Evolutionary conservation across 2,797 vertebrate species (phyloP), one percentile per base, ranked within the genome.

Genomic region (Austrolebias charrua): DNA sequence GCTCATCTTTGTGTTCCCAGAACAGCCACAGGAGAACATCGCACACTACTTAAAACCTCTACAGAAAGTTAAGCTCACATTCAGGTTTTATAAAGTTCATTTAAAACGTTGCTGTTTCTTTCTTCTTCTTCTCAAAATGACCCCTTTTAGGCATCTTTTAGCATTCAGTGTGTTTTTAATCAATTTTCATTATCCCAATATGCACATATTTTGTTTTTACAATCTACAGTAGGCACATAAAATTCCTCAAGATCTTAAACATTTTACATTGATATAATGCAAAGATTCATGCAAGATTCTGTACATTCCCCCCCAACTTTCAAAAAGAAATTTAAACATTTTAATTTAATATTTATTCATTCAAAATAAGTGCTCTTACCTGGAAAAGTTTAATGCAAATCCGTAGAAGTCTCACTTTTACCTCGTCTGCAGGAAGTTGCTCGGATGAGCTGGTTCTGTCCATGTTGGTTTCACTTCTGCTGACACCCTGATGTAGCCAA

Each of bases 391-490:
- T 69, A 50, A 20, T 24, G 38, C 29, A 66, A 78, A 79, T 66
- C 31, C 24, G 52, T 20, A 56, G 35, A 74, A 68, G 15, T 44
- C 2, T 44, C 18, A 13, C 63, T 13, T 78, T 84, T 77, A 89
- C 76, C 78, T 84, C 19, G 43, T 64, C 62, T 58, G 66, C 60
- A 53, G 55, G 29, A 45, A 78, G 19, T 11, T 50, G 75, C 42
- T 47, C 28, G 55, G 69, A 77, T 61, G 76, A 70, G 65, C 64
- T 44, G 45, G 67, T 78, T 78, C 71, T 45, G 16, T 80, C 86
- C 89, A 88, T 90, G 63, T 75, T 84, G 49, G 61, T 78, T 55
- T 80, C 71, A 75, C 70, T 69, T 69, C 56, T 77, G 61, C 63
- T 0, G 9, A 69, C 63, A 68, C 75, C 76, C 62, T 77, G 71